Base-by-base conservation (phyloP, 2,888 invertebrate species). In the Magallana nippona region DNA sequence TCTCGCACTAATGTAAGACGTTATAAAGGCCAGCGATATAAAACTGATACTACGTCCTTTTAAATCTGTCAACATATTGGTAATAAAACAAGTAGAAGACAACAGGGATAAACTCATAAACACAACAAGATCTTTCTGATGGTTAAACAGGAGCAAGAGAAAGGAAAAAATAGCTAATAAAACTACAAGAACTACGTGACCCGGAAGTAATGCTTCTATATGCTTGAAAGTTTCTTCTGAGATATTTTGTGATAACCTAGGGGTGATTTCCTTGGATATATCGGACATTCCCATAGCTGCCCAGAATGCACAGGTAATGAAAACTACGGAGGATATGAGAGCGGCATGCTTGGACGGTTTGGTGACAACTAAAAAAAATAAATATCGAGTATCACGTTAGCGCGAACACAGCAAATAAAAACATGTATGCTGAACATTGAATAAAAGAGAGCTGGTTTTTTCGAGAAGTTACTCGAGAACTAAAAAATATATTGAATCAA, bases 281-380 rank as follows among this genome's bases (percentile, higher is more conserved):
- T 77, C 85, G 63, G 84, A 88, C 11, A 88, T 71, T 56, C 91
- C 91, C 58, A 89, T 82, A 1, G 87, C 77, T 8, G 87, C 86
- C 90, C 91, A 90, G 78, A 89, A 79, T 5, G 88, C 84, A n/a
- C 86, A 84, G 81, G 89, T 78, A 55, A 86, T 86, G 27, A 91
- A 84, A 3, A 87, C 83, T 15, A 90, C 83, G 10, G 89, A 88
- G 19, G 88, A 83, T 10, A 89, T 63, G 32, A 89, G n/a, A 15
- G 84, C 82, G 32, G 86, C 86, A 1, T 88, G 85, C 11, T 80
- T 82, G 55, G 88, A 88, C 57, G 86, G 88, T 15, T 89, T 83
- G 15, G 89, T 89, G 15, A 90, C 78, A 60, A 87, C 91, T 90
- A 84, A 79, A 44, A 78, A n/a, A n/a, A n/a, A n/a, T 32, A n/a